Conservation (phyloP, 2,888 invertebrate genomes). For the Lepidocyrtoides sp. region DNA sequence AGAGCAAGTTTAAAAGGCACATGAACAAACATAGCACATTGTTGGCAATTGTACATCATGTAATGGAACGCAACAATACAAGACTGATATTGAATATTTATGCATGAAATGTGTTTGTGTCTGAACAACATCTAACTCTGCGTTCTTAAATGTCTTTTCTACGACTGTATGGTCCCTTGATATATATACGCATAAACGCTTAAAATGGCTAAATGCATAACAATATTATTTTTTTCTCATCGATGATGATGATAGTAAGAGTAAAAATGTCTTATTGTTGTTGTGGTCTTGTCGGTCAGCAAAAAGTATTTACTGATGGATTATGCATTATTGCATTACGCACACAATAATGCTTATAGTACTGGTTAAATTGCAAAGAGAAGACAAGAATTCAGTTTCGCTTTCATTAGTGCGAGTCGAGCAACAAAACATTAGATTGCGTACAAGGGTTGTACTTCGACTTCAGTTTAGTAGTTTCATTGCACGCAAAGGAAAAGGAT, state of each 20-base stretch:
- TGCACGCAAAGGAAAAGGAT: constrained; percentile 71
- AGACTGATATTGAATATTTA: background rate
- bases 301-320: constrained; percentile 35
- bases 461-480: constrained; percentile 66
- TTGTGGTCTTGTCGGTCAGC: constrained; percentile 70
- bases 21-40: background rate
- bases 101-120: background rate
- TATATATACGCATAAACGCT: background rate
- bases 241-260: constrained; percentile 53
- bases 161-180: background rate
- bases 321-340: constrained; percentile 48
- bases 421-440: constrained; percentile 23
- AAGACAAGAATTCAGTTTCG: constrained; percentile 68
- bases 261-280: constrained; percentile 60
- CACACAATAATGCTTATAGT: constrained; percentile 23
- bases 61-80: background rate
- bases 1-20: constrained; percentile 50
- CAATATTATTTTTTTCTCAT: background rate
- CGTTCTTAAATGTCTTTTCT: background rate
- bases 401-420: constrained; percentile 40
- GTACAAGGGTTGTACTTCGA: constrained; percentile 17
- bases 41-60: constrained; percentile 20
- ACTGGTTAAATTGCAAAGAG: background rate
- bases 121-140: background rate
- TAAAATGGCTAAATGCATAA: background rate